phyloP scores from a whole-genome alignment of 1,140 invertebrate species.

The Gonatopus flavifemur region DNA sequence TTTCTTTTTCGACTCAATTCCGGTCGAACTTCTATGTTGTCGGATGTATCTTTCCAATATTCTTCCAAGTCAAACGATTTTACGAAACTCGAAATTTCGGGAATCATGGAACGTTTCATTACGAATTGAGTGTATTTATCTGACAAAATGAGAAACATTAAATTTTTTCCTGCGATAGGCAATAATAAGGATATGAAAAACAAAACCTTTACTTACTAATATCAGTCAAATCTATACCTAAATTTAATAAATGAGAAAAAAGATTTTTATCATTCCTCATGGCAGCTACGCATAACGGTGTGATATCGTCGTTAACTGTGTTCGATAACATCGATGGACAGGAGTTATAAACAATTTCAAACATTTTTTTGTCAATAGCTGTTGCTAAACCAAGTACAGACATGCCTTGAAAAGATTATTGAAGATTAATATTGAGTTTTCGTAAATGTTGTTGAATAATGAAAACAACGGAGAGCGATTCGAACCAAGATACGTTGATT shows the following conservation, averaged over 20 bases:
- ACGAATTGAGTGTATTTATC: slow-evolving; percentile 48
- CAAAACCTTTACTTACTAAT: slow-evolving; percentile 30
- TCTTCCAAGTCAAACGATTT: slow-evolving; percentile 29
- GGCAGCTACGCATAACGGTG: slow-evolving; percentile 48
- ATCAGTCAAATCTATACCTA: slow-evolving; percentile 32
- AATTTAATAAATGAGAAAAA: slow-evolving; percentile 39
- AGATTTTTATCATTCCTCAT: slow-evolving; percentile 47
- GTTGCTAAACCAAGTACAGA: slow-evolving; percentile 43
- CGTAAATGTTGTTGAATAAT: slow-evolving; percentile 6
- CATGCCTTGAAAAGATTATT: slow-evolving; percentile 31
- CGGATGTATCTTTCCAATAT: slow-evolving; percentile 44
- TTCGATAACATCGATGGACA: slow-evolving; percentile 36
- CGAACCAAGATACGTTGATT: slow-evolving; percentile 55
- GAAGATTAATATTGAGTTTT: not conserved
- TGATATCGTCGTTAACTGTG: slow-evolving; percentile 41
- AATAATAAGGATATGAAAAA: not conserved
- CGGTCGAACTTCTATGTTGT: slow-evolving; percentile 34
- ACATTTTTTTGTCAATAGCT: slow-evolving; percentile 42
- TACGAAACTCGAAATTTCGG: slow-evolving; percentile 38
- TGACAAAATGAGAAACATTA: slow-evolving; percentile 17
- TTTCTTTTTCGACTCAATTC: slow-evolving; percentile 7
- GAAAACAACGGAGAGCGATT: not conserved
- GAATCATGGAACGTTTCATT: slow-evolving; percentile 40
- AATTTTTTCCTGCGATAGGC: not conserved
- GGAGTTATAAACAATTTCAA: slow-evolving; percentile 38